A percentile compares a stretch with the other conserved stretches of the same genome.
These are phyloP conservation scores for Caenorhabditis japonica DNA, from an alignment of 2,888 invertebrate genomes.

Conservation along the genomic window DNA sequence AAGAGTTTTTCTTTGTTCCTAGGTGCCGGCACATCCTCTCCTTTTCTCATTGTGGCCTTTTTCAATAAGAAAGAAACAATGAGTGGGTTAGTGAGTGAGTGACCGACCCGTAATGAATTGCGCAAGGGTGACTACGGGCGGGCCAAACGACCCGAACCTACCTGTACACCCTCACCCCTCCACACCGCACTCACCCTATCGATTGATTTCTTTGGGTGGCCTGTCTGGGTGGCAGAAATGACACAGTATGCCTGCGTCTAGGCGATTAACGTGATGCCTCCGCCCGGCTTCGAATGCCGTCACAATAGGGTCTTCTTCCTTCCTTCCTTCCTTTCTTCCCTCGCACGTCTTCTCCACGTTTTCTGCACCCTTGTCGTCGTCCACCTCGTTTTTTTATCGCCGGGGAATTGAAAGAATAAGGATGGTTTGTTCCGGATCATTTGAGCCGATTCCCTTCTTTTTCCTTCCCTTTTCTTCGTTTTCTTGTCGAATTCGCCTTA, in stretches of 20 bases:
- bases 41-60: no score
- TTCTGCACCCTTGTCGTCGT: constrained; percentile 5
- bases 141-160: constrained; percentile 30
- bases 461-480: constrained; percentile 14
- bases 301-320: constrained; percentile 4
- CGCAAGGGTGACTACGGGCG: constrained; percentile 38
- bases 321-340: no score
- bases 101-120: constrained; percentile 38
- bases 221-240: constrained; percentile 32
- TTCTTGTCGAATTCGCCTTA: no score
- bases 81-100: constrained; percentile 17
- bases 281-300: constrained; percentile 7
- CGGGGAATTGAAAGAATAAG: constrained; percentile 8
- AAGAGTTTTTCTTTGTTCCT: not conserved
- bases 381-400: constrained; percentile 27
- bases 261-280: constrained; percentile 3
- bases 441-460: constrained; percentile 24
- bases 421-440: constrained; percentile 41
- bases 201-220: constrained; percentile 39
- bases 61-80: constrained; percentile 39
- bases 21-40: constrained; percentile 20
- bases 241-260: constrained; percentile 26
- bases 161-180: constrained; percentile 45
- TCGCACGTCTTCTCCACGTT: no score
- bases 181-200: constrained; percentile 19